Base-by-base conservation (phyloP, 2,888 invertebrate genomes). In the Mythimna loreyi region DNA sequence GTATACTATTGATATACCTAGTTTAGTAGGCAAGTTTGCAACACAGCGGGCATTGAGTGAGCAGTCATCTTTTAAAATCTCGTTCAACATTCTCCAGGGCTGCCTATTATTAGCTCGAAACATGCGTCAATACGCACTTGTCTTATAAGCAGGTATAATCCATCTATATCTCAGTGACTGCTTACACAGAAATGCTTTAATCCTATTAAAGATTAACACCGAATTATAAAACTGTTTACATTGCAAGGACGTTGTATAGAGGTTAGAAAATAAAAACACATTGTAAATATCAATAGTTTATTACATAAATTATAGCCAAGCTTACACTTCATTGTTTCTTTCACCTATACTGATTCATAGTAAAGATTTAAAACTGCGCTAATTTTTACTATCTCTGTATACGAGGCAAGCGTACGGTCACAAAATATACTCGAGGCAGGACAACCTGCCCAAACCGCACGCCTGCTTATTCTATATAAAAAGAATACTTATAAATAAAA, bases 271-370 rank as follows among this genome's bases (percentile, higher is more conserved):
- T 81, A 74, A 87, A 85, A 83, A 84, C 86, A 78, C 78, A 49
- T 65, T 75, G 63, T 92, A 93, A 92, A 92, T 95, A 95, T 94
- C 92, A 93, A 94, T 95, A 95, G 92, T 96, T 96, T 96, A 96
- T 95, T 96, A 94, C 92, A 94, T 94, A 94, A 94, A 94, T 95
- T 94, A 94, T 95, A 95, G 94, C 95, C 94, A 96, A 95, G 95
- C 95, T 95, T 95, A 95, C 94, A 95, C 89, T 93, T 92, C 90
- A 90, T 92, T 91, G 81, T 83, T 78, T 85, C 87, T 89, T 91
- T 91, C 89, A 92, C 91, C 92, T 94, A 94, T 91, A 90, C 89
- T 88, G 90, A 92, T 91, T 92, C 87, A 87, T 90, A 90, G 86
- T 89, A 92, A 91, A 92, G 90, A 91, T 92, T 86, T 91, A 91